These are phyloP conservation scores for Sapajus apella DNA, from an alignment of 2,113 vertebrate genomes.

Conservation along the genomic window DNA sequence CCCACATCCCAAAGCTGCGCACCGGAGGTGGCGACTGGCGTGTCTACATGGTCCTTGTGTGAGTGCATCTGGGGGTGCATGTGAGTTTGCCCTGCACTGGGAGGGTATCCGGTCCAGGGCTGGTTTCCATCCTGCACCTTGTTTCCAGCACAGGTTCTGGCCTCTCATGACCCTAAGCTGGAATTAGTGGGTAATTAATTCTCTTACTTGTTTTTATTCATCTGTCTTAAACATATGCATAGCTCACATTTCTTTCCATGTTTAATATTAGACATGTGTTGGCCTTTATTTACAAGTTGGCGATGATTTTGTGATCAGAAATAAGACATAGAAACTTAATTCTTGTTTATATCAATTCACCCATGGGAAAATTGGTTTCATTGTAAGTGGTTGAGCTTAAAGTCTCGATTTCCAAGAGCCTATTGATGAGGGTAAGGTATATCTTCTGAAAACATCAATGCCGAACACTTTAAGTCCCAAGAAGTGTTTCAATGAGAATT, in stretches of 20 bases:
- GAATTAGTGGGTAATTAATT: background rate
- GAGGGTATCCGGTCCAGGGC: background rate
- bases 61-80: background rate
- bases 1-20: background rate
- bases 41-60: background rate
- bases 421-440: background rate
- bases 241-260: background rate
- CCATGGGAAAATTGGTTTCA: background rate
- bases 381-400: background rate
- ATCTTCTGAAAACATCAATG: background rate
- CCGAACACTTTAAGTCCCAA: background rate
- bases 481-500: background rate
- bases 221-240: background rate
- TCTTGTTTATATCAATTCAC: background rate
- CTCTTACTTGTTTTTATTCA: background rate
- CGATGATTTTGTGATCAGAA: background rate
- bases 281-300: background rate
- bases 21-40: background rate
- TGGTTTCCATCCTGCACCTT: background rate
- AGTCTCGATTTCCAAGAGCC: background rate
- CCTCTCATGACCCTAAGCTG: background rate
- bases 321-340: background rate
- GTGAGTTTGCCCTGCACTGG: rapidly evolving
- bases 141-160: background rate
- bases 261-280: background rate